These are phyloP conservation scores for Melanotaenia parkinsoni DNA, from an alignment of 2,797 vertebrate genomes.

Conservation along the genomic window DNA sequence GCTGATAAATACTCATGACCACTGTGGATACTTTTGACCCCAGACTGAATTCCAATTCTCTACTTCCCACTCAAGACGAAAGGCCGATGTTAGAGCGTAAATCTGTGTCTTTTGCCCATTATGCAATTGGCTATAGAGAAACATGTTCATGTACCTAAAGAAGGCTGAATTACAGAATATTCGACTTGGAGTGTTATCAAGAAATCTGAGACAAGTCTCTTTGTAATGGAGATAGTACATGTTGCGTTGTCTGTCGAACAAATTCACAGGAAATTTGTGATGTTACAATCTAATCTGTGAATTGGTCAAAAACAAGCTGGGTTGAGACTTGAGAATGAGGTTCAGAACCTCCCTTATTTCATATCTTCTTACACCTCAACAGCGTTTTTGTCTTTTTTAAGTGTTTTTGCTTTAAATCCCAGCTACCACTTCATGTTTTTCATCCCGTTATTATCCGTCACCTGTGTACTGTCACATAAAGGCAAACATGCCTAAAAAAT, in stretches of 20 bases:
- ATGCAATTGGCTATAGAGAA: background rate
- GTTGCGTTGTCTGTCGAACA: background rate
- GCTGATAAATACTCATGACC: constrained; percentile 4
- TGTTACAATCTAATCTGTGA: background rate
- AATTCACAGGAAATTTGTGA: background rate
- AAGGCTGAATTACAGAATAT: background rate
- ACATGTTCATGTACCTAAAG: background rate
- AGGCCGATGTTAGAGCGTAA: background rate
- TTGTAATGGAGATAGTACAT: background rate
- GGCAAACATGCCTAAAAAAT: constrained; percentile 1
- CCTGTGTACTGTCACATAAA: background rate
- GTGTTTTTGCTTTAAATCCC: background rate
- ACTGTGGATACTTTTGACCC: constrained; percentile 9
- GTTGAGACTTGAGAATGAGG: background rate
- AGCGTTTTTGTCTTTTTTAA: background rate
- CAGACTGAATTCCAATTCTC: constrained; percentile 3
- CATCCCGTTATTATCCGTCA: background rate
- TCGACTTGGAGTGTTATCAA: background rate
- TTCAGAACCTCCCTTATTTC: background rate
- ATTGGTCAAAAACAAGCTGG: too few relatives aligned
- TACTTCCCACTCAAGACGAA: constrained; percentile 1
- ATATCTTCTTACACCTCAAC: background rate
- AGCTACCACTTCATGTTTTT: background rate
- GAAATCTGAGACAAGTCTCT: background rate
- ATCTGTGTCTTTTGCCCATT: background rate